Conservation (phyloP, 2,113 vertebrate genomes). For the Actenoides lindsayi region DNA sequence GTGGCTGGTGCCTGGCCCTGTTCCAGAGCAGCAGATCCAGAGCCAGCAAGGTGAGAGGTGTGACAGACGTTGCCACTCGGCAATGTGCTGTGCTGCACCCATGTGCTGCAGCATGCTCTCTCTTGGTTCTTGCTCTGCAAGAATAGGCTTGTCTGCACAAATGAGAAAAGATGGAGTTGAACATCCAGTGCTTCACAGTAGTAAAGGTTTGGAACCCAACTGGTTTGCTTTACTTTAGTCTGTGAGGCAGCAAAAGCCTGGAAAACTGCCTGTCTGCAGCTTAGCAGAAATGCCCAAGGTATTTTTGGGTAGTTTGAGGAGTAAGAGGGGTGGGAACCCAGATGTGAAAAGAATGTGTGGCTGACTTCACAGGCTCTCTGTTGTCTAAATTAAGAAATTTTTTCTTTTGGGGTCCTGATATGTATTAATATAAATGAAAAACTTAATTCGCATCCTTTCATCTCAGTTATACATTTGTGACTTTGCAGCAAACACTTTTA, state of each 20-base stretch:
- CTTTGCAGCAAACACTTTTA: background rate
- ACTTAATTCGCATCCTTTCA: background rate
- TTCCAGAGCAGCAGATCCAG: background rate
- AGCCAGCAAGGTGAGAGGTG: background rate
- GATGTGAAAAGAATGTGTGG: background rate
- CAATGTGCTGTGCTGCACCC: background rate
- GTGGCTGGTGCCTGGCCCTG: background rate
- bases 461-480: background rate
- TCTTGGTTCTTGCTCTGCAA: background rate
- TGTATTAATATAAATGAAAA: background rate
- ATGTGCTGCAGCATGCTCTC: fast-evolving
- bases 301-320: background rate
- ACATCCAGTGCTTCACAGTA: background rate
- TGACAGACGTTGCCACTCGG: background rate
- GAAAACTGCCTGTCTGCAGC: background rate
- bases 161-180: background rate
- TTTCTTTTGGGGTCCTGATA: background rate
- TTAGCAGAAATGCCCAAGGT: background rate
- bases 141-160: fast-evolving
- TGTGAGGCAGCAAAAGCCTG: background rate
- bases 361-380: background rate
- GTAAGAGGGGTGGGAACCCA: background rate
- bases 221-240: background rate
- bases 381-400: background rate
- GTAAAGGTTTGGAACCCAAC: background rate